Evolutionary conservation across 2,113 vertebrate genomes (phyloP).

Genomic region (Catagonus wagneri): DNA sequence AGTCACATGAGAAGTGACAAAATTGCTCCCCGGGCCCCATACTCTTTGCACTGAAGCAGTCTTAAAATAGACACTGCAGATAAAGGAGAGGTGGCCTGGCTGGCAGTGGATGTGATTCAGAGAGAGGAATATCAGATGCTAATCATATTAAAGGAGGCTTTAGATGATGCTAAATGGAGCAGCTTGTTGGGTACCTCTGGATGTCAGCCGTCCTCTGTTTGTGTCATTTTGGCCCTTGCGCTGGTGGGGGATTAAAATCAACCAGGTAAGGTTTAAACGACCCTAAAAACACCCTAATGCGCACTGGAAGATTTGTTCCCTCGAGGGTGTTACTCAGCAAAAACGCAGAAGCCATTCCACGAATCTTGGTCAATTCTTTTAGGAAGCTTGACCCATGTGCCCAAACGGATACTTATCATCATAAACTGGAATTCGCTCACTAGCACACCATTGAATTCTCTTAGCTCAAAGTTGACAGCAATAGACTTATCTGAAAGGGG

Average conservation of each 20-base stretch:
- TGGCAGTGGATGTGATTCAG: constrained; percentile 74
- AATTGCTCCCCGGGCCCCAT: constrained; percentile 66
- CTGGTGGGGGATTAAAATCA: constrained; percentile 60
- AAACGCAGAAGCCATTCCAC: background rate
- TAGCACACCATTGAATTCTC: background rate
- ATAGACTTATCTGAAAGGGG: background rate
- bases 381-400: background rate
- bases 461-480: background rate
- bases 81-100: constrained; percentile 74
- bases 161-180: constrained; percentile 93
- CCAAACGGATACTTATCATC: background rate
- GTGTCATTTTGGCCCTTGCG: constrained; percentile 78
- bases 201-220: constrained; percentile 86
- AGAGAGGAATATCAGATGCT: constrained; percentile 89
- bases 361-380: constrained; percentile 44
- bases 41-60: constrained; percentile 56
- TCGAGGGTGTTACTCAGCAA: constrained; percentile 23
- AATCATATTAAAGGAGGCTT: constrained; percentile 93
- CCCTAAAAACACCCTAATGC: constrained; percentile 62
- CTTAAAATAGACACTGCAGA: constrained; percentile 78
- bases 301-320: constrained; percentile 48
- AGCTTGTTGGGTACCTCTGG: constrained; percentile 90
- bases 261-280: constrained; percentile 77
- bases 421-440: constrained; percentile 34
- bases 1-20: constrained; percentile 81